Base-by-base conservation (phyloP, 2,888 invertebrate species). In the Acanthacorydalis orientalis region DNA sequence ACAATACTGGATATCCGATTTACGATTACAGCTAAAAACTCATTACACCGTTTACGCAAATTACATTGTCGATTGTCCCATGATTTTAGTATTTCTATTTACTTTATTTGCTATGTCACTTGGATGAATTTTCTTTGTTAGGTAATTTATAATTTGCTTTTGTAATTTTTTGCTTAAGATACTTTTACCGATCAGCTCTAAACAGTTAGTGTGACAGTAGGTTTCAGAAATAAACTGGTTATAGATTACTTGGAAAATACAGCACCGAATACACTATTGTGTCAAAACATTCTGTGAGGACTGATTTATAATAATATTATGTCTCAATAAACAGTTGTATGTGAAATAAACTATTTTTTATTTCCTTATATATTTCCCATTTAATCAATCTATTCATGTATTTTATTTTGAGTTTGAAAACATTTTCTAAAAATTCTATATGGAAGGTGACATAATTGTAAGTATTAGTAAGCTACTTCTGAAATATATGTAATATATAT, bases 261-360 rank as follows among this genome's bases (percentile, higher is more conserved):
- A 44, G 34, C 39, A 32, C 39, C 34, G 15, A 39, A 46, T 15
- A 40, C 12, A 32, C 14, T 15, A n/a, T 14, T 35, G 37, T 47
- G 42, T 47, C 42, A 43, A 47, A 47, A 32, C 39, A 40, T 43
- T 47, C 42, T 47, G 53, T 55, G 55, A 65, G 62, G 65, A 67
- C 65, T 66, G 66, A 51, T 50, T 50, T 51, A 50, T 65, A 67
- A 64, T 64, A 63, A 50, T 48, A 50, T 43, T 68, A 72, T 73
- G 73, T 73, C 73, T 73, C 71, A 73, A 74, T 74, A 73, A 74
- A 73, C 73, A 73, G 73, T 74, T 74, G 73, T 74, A 73, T 73
- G 73, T 73, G 73, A 73, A 73, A 23, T 23, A 23, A 23, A 23
- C 23, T 23, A 23, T 23, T 23, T 23, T 23, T 23, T 23, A 23